Evolutionary conservation across 2,113 vertebrate genomes (phyloP), one percentile per base, ranked within the genome.

Genomic region (Polypterus senegalus): DNA sequence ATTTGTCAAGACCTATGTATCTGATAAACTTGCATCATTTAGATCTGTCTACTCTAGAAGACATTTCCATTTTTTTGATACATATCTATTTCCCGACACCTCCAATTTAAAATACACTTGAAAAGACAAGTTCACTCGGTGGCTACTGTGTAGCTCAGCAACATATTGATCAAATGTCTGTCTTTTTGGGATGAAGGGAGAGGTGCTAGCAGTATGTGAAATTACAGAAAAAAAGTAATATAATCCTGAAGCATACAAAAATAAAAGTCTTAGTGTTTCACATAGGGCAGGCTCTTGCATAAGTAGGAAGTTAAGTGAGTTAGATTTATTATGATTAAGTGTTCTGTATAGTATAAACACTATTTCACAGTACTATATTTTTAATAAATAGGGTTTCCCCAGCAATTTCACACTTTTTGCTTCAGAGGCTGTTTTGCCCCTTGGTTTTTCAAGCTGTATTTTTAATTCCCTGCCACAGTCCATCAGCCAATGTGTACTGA

Each of bases 291-390:
- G 60, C 68, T 72, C 66, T 11, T 57, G 56, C 27, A 45, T 45
- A 57, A 45, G 66, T 62, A 64, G 67, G 72, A 70, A 78, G 78
- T 78, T 67, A 65, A 65, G 66, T 60, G 49, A 62, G 72, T 70
- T 70, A 76, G 78, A 85, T 86, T 85, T 85, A 88, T 86, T 86
- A 85, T 88, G 86, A 80, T 86, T 82, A 86, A 80, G 79, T 81
- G 68, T 81, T 83, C 84, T 83, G 83, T 82, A 83, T 82, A 78
- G 73, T 73, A 58, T 61, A 51, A 81, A 84, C 79, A 82, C 82
- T 77, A 88, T 88, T 88, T 88, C 86, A 88, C 86, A 88, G 80
- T 81, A 80, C 72, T 78, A 61, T 84, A 84, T 83, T 77, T 66
- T 85, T 86, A 84, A 85, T 88, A 88, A 88, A 88, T 83, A 72